Evolutionary conservation across 2,797 vertebrate species (phyloP).

Genomic region (Choloepus didactylus): DNA sequence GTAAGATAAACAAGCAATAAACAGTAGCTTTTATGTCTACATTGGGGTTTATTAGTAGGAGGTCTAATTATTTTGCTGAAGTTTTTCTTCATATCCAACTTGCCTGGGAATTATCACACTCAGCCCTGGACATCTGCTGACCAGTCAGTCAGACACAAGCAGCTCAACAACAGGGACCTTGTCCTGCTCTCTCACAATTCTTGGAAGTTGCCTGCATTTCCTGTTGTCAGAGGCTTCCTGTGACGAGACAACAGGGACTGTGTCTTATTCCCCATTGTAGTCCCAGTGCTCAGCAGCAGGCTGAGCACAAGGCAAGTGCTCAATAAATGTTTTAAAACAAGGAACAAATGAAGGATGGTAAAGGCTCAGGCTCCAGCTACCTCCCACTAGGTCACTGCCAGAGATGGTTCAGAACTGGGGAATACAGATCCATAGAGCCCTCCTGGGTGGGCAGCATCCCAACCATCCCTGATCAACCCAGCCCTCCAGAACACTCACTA

Average conservation of each 20-base stretch:
- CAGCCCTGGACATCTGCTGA: background rate
- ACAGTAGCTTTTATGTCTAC: background rate
- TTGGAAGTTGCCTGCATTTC: conserved; percentile 52
- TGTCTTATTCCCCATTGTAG: background rate
- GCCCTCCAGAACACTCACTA: background rate
- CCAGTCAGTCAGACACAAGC: background rate
- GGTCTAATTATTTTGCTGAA: background rate
- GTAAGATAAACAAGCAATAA: background rate
- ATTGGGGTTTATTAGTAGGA: background rate
- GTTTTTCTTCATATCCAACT: background rate
- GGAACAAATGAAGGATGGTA: background rate
- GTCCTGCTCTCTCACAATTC: conserved; percentile 14
- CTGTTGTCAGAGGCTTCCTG: conserved; percentile 65
- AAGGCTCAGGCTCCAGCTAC: background rate
- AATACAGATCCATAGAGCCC: background rate
- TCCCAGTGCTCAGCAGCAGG: background rate
- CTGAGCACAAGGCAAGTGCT: conserved; percentile 1
- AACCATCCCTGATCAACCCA: background rate
- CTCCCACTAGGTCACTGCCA: background rate
- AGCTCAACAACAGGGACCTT: background rate
- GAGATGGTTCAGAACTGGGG: background rate
- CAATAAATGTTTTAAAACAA: conserved; percentile 38
- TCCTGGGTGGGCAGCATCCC: background rate
- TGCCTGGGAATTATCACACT: background rate
- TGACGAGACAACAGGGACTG: background rate